Base-by-base conservation (phyloP, 2,888 invertebrate genomes). In the Pollenia angustigena region DNA sequence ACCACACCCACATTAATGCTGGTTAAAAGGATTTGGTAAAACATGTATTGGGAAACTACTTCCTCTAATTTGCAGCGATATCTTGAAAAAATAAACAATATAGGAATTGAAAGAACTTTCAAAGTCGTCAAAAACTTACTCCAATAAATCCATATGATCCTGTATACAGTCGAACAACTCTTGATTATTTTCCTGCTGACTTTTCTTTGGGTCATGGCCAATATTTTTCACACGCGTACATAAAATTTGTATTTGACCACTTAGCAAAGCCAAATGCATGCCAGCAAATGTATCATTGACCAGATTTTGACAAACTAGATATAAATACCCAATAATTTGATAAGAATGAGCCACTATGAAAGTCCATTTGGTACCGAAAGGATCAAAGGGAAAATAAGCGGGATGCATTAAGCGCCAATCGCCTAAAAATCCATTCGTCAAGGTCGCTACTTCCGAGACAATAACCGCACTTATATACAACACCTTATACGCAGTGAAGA, bases 321-420 rank as follows among this genome's bases (percentile, higher is more conserved):
- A 60, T 4, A 80, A 56, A 6, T 88, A 42, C 0, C 88, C 89
- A n/a, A 88, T 2, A n/a, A 81, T 75, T 52, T 89, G 89, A 81
- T 89, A 89, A 4, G 83, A 0, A 76, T 89, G 87, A 11, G 88
- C 87, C 1, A 71, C 40, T 0, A 64, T 14, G 16, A 87, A 89
- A 0, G 58, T 69, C 23, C 11, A 11, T 8, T 44, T 52, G 0
- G 69, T 60, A 42, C 16, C 52, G 23, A 56, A 69, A 9, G 72
- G 66, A 76, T 88, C 85, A 32, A 89, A 87, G 0, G 89, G 90
- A 78, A 88, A 88, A 69, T 87, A 89, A 0, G 66, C 89, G 16
- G 88, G 88, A 48, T 88, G 89, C 72, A 89, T 64, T 62, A 89
- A 79, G 8, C 56, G 58, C 85, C 89, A 85, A 1, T 87, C 78